Evolutionary conservation across 2,797 vertebrate species (phyloP), one percentile per base, ranked within the genome.

Genomic region (Sebastiscus albofasciatus): DNA sequence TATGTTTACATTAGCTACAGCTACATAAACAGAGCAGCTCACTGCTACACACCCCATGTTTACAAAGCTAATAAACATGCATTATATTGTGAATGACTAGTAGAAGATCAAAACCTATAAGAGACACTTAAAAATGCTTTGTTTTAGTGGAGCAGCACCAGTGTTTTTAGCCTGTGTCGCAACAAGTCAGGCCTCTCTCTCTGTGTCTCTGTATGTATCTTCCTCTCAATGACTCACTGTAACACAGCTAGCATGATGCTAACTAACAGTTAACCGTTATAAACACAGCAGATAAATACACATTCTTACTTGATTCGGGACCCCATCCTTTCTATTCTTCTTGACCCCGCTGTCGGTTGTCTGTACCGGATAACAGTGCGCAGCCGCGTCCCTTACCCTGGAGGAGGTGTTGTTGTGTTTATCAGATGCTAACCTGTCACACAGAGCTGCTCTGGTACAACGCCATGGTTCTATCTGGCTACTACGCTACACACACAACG

Each of bases 291-390:
- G 58, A 49, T 18, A 29, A 49, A 49, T 14, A 36, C 42, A 42
- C 10, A n/a, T 36, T 74, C 95, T 95, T 95, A 96, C 96, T 93
- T 96, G 90, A 96, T 94, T 77, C 96, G 89, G 87, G 95, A 96
- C 73, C 95, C 95, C 96, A 96, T 96, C 87, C 71, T 94, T 79
- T 39, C 36, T 22, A 20, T 31, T 56, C 49, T 39, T 39, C 76
- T 86, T 73, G 55, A 69, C 68, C 68, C 72, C 75, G 67, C 84
- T 82, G 85, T 62, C 22, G 82, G 81, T 77, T 67, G 69, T 68
- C 60, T 66, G 65, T 61, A 72, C 77, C 65, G 46, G 81, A 58
- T 52, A 16, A 11, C 67, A 70, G 83, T 83, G 80, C 83, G 82
- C 90, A 83, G 87, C 86, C 84, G 88, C 90, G 90, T 89, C 88